Conservation (phyloP, 2,113 vertebrate genomes). For the Triplophysa tibetana region DNA sequence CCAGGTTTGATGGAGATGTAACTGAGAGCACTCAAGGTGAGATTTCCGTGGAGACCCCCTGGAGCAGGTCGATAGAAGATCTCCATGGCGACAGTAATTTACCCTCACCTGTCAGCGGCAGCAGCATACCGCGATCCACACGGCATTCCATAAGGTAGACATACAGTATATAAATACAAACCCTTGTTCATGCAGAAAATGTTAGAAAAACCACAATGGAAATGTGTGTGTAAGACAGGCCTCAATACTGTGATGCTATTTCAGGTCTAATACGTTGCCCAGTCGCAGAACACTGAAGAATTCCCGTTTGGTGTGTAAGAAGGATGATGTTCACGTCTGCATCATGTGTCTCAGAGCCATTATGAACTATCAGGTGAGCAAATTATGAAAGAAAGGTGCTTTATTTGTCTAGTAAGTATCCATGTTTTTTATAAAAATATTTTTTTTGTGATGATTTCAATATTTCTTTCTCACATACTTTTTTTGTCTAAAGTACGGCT, state of each 20-base stretch:
- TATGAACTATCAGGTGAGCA: conserved; percentile 96
- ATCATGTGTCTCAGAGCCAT: conserved; percentile 97
- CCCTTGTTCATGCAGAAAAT: neutral
- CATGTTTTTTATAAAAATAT: too few species aligned
- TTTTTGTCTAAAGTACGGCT: conserved; percentile 84
- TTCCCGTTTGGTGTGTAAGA: conserved; percentile 92
- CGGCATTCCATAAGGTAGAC: conserved; percentile 81
- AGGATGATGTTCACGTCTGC: conserved; percentile 96
- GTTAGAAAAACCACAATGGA: neutral
- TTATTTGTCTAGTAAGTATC: too few species aligned
- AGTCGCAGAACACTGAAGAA: conserved; percentile 93
- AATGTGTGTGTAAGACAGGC: neutral
- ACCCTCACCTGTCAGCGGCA: conserved; percentile 86
- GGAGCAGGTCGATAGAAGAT: conserved; percentile 97
- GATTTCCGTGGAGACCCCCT: conserved; percentile 87
- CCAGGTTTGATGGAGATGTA: conserved; percentile 91
- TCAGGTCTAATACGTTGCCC: conserved; percentile 90
- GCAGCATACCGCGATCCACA: conserved; percentile 79
- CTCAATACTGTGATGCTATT: neutral
- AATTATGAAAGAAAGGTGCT: too few species aligned
- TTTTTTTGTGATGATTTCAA: neutral
- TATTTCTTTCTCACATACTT: neutral
- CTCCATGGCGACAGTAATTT: conserved; percentile 89
- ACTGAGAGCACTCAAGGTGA: conserved; percentile 83
- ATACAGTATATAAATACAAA: neutral